Percentiles rank a stretch among this genome's conserved stretches.
These are phyloP conservation scores for Lepidothrix coronata DNA, from an alignment of 2,113 vertebrate species.

Conservation along the genomic window DNA sequence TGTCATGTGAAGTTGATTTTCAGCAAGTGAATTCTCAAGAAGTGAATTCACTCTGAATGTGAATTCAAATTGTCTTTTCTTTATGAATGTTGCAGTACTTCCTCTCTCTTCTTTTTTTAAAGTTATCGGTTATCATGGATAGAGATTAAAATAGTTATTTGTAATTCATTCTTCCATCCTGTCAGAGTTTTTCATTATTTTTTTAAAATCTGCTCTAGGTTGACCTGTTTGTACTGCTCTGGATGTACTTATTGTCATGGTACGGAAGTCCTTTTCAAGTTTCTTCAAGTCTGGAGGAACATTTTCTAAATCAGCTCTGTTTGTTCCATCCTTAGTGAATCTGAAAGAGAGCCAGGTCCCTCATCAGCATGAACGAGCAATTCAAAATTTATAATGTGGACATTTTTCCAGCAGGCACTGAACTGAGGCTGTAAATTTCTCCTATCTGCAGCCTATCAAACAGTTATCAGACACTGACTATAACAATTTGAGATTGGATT, in stretches of 20 bases:
- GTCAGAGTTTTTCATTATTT: background rate
- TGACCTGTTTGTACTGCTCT: background rate
- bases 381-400: background rate
- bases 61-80: background rate
- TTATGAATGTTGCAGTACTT: background rate
- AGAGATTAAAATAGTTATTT: background rate
- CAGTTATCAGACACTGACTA: background rate
- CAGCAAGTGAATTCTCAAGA: background rate
- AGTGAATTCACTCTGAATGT: background rate
- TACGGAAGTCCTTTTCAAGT: background rate
- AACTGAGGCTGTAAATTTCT: background rate
- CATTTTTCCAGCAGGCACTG: background rate
- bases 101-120: background rate
- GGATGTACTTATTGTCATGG: background rate
- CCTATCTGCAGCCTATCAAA: background rate
- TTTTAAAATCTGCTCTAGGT: background rate
- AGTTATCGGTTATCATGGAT: background rate
- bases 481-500: background rate
- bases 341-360: background rate
- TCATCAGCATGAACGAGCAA: background rate
- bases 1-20: background rate
- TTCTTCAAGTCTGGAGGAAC: background rate
- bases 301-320: background rate
- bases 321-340: conserved; percentile 1
- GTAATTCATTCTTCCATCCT: background rate